A percentile compares a stretch with the other conserved stretches of the same genome.
Evolutionary conservation across 1,140 invertebrate genomes (phyloP).

Genomic region (Zaprionus ornatus): DNA sequence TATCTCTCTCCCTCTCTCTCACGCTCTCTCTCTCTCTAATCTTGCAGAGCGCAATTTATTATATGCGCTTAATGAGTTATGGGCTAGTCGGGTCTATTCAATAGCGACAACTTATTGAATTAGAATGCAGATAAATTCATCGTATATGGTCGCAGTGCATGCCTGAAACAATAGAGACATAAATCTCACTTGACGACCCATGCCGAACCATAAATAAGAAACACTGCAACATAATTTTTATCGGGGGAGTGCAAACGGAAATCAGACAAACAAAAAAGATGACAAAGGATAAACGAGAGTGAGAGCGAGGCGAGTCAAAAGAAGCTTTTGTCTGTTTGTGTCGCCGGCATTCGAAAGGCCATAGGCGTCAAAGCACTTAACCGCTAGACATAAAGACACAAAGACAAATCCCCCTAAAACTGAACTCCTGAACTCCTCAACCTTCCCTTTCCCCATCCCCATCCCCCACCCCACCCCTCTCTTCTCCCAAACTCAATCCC

Average conservation of each 20-base stretch:
- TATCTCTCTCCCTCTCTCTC: not conserved
- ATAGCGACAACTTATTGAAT: constrained; percentile 43
- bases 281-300: constrained; percentile 44
- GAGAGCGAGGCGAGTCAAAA: constrained; percentile 21
- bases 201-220: constrained; percentile 34
- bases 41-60: constrained; percentile 22
- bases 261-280: constrained; percentile 23
- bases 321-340: constrained; percentile 44
- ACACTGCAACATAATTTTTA: constrained; percentile 46
- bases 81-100: constrained; percentile 8
- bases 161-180: constrained; percentile 41
- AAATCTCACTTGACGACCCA: constrained; percentile 30
- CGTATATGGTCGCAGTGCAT: not conserved
- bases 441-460: constrained; percentile 18
- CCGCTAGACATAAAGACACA: constrained; percentile 65
- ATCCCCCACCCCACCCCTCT: not conserved
- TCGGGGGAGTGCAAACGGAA: constrained; percentile 17
- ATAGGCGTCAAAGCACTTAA: constrained; percentile 78
- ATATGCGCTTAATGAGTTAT: constrained; percentile 33
- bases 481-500: not conserved
- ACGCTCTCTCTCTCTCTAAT: not conserved
- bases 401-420: constrained; percentile 41
- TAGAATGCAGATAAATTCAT: constrained; percentile 48
- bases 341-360: constrained; percentile 43
- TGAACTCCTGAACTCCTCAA: constrained; percentile 37